phyloP scores from a whole-genome alignment of 2,797 vertebrate species.

The Cyclura pinguis region DNA sequence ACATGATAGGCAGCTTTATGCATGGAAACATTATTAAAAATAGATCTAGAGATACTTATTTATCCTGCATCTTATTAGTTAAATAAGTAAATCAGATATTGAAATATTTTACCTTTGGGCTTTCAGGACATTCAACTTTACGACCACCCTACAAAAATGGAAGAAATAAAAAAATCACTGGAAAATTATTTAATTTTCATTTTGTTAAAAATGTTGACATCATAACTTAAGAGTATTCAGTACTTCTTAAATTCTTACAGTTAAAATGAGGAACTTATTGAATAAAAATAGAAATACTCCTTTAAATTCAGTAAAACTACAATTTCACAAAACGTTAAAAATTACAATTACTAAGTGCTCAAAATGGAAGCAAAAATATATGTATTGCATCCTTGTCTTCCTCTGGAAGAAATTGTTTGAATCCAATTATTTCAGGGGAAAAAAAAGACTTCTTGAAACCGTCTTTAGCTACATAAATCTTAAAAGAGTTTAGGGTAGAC shows the following conservation, averaged over 20 bases:
- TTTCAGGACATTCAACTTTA: slow-evolving; percentile 89
- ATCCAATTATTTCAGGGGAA: not conserved
- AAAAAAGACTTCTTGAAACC: not conserved
- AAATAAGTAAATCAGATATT: slow-evolving; percentile 18
- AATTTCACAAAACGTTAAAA: not conserved
- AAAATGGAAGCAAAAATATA: slow-evolving; percentile 8
- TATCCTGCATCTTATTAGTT: not conserved
- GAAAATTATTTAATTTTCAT: not conserved
- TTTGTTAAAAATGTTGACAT: not conserved
- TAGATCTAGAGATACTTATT: not conserved
- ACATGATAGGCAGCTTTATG: not conserved
- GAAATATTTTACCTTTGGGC: slow-evolving; percentile 86
- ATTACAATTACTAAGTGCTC: not conserved
- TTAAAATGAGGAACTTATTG: slow-evolving; percentile 18
- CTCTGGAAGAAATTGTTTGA: not conserved
- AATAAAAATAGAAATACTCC: not conserved
- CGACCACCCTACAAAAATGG: slow-evolving; percentile 86
- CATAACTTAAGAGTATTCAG: slow-evolving; percentile 28
- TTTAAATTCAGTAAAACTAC: not conserved
- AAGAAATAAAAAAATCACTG: not conserved
- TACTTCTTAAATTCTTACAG: not conserved
- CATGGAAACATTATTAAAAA: not conserved
- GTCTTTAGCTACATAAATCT: not conserved
- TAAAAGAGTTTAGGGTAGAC: not conserved
- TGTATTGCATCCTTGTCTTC: not conserved